These are phyloP conservation scores for Pteronotus mesoamericanus DNA, from an alignment of 2,797 vertebrate genomes.

Conservation along the genomic window DNA sequence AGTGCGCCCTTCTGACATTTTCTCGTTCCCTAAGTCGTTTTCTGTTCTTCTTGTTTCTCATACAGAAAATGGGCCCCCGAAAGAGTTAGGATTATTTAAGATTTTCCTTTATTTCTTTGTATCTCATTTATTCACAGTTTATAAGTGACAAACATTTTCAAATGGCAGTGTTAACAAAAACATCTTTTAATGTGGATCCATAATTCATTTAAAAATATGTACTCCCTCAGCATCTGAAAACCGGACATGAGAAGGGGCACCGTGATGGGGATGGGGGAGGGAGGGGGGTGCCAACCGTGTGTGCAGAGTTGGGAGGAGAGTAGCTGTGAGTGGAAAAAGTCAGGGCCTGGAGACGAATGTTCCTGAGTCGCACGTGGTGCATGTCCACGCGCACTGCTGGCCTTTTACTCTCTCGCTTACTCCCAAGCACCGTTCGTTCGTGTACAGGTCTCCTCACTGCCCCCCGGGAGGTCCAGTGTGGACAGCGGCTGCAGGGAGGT, in stretches of 20 bases:
- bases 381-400: no score
- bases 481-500: no score
- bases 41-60: slow-evolving; percentile 60
- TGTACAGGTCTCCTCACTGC: not conserved
- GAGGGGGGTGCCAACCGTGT: not conserved
- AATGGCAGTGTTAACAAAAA: not conserved
- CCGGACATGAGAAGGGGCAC: not conserved
- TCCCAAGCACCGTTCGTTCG: not conserved
- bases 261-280: not conserved
- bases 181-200: not conserved
- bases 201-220: not conserved
- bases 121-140: slow-evolving; percentile 32
- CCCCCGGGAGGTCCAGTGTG: not conserved
- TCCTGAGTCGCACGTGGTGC: not conserved
- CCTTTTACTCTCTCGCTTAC: not conserved
- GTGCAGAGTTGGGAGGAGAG: not conserved
- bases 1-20: slow-evolving; percentile 60
- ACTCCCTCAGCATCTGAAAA: not conserved
- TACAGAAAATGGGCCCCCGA: slow-evolving; percentile 31
- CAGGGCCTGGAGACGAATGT: not conserved
- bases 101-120: not conserved
- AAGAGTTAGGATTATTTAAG: slow-evolving; percentile 42
- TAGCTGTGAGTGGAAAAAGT: not conserved
- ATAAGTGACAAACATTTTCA: not conserved
- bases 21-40: slow-evolving; percentile 57